Evolutionary conservation across 2,797 vertebrate species (phyloP).

Genomic region (Macropodus opercularis): DNA sequence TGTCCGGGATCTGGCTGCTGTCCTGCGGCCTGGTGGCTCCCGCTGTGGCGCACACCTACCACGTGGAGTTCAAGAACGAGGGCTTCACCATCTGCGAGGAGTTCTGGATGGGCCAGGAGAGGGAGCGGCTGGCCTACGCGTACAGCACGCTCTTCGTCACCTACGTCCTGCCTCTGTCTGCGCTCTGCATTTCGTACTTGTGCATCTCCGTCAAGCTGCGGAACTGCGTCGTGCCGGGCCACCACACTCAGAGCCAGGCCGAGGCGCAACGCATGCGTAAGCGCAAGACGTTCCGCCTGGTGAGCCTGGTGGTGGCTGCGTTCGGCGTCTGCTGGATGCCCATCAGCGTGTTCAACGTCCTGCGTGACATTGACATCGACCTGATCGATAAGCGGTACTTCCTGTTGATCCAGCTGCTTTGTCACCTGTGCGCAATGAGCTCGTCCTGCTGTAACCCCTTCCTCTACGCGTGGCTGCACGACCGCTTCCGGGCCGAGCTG

Average conservation of each 20-base stretch:
- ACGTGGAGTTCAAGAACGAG: constrained; percentile 87
- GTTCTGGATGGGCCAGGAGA: constrained; percentile 89
- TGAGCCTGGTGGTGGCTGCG: constrained; percentile 86
- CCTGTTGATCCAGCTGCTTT: constrained; percentile 88
- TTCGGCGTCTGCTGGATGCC: constrained; percentile 91
- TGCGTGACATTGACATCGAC: constrained; percentile 88
- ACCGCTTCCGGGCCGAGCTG: constrained; percentile 86
- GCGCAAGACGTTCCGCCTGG: constrained; percentile 88
- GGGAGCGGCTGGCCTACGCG: constrained; percentile 84
- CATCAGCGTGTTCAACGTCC: constrained; percentile 89
- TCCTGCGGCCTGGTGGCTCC: constrained; percentile 87
- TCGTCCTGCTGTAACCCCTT: constrained; percentile 92
- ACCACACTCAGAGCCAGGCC: constrained; percentile 86
- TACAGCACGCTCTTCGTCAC: constrained; percentile 89
- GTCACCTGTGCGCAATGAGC: constrained; percentile 91
- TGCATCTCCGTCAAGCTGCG: constrained; percentile 88
- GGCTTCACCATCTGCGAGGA: constrained; percentile 91
- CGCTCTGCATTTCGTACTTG: constrained; percentile 87
- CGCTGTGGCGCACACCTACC: constrained; percentile 88
- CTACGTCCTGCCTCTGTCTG: constrained; percentile 88
- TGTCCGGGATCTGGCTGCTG: constrained; percentile 88
- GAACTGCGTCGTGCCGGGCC: constrained; percentile 87
- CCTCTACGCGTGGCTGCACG: constrained; percentile 90
- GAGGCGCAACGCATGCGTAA: constrained; percentile 84
- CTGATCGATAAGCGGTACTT: constrained; percentile 89